Conservation (phyloP, 2,113 vertebrate genomes). For the Rhegmatorhina hoffmannsi region DNA sequence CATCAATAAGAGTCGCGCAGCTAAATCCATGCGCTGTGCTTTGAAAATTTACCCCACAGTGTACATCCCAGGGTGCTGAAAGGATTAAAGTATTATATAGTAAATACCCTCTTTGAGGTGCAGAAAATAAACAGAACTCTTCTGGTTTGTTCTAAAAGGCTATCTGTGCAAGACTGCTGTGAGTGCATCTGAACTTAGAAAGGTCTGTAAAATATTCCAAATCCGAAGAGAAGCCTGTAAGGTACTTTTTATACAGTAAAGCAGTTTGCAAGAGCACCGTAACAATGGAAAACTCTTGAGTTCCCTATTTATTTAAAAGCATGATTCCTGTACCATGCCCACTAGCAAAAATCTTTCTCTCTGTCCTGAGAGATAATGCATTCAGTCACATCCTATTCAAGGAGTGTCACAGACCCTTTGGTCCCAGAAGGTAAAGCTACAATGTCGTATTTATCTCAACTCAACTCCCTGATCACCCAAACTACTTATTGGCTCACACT, state of each 20-base stretch:
- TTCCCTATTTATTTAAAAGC: background rate
- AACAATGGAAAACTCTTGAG: background rate
- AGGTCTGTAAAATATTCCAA: constrained; percentile 36
- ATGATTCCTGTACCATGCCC: background rate
- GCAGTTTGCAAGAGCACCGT: background rate
- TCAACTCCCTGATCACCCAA: background rate
- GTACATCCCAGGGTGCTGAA: constrained; percentile 71
- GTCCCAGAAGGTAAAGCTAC: background rate
- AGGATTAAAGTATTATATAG: constrained; percentile 76
- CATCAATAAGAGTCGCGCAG: constrained; percentile 70
- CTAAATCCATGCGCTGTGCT: constrained; percentile 67
- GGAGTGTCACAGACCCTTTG: background rate
- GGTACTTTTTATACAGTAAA: background rate
- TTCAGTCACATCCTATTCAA: background rate
- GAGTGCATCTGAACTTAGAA: background rate
- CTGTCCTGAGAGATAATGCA: background rate
- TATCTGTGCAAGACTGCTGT: constrained; percentile 47
- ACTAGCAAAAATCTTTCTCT: background rate
- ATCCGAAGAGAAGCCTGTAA: constrained; percentile 5
- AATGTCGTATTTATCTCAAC: background rate
- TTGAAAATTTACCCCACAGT: constrained; percentile 75
- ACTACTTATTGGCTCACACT: background rate
- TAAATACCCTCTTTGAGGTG: constrained; percentile 65
- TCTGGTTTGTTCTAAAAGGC: constrained; percentile 59
- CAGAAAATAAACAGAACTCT: constrained; percentile 52